Evolutionary conservation across 2,888 invertebrate genomes (phyloP), one percentile per base, ranked within the genome.

Genomic region (Hirudinaria manillensis): DNA sequence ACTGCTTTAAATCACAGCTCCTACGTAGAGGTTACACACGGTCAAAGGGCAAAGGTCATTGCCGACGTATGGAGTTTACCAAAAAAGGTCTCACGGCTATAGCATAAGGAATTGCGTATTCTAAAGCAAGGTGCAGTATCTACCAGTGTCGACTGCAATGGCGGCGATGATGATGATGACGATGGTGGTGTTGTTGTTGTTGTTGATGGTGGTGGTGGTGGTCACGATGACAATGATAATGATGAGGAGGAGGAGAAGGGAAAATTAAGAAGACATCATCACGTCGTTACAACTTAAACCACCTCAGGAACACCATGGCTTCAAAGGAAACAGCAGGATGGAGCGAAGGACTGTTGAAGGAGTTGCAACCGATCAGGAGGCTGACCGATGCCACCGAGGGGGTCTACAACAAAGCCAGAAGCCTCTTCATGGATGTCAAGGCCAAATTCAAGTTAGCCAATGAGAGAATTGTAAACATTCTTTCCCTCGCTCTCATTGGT

Each of bases 391-490:
- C 38, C 65, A 73, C 73, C 2, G 73, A 61, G n/a, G 65, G 38
- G n/a, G 65, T 65, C 2, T 73, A 65, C 73, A 73, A 56, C 73
- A 56, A 45, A 27, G 73, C 73, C 21, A 73, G 65, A 21, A 73
- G 36, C 45, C 51, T 73, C 21, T 73, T 65, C 73, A 73, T 56
- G 56, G 73, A 73, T 38, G 73, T 73, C n/a, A 73, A 73, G 38
- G 73, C 73, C 21, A 73, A 65, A 55, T 61, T 73, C 36, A 73
- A 61, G 73, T 73, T 24, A n/a, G 73, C 21, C 32, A 24, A 34
- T 34, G 51, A 38, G 51, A 21, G n/a, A 27, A 27, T 36, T 70
- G 16, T 24, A 16, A 56, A 36, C 45, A 45, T 45, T 10, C 3
- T 45, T 10, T 6, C 13, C 45, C 10, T 45, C 45, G 16, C 16